Percentiles rank a stretch among this genome's conserved stretches.
Evolutionary conservation across 2,888 invertebrate species (phyloP).

Genomic region (Teleiodes luculella): DNA sequence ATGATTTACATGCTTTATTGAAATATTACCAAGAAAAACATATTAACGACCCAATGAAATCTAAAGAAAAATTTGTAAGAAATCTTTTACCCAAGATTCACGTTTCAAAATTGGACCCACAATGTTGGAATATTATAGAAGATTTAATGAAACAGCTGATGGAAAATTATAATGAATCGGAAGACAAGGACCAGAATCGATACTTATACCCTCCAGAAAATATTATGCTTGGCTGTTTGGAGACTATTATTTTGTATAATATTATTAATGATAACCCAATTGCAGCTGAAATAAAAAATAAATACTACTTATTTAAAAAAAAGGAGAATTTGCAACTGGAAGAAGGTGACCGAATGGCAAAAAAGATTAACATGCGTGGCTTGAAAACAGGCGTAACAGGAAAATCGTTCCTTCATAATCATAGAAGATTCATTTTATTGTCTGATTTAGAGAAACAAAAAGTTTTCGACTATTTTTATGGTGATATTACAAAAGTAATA

Average conservation of each 20-base stretch:
- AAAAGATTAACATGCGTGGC: too few species aligned
- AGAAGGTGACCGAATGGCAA: too few species aligned
- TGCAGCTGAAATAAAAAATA: slow-evolving; percentile 47
- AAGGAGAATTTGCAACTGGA: too few species aligned
- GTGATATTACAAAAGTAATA: neutral
- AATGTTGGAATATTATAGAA: slow-evolving; percentile 51
- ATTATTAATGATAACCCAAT: slow-evolving; percentile 40
- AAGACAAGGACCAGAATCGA: too few species aligned
- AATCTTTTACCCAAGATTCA: slow-evolving; percentile 36
- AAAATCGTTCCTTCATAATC: too few species aligned
- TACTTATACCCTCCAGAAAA: too few species aligned
- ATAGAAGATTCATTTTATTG: too few species aligned
- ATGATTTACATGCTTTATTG: slow-evolving; percentile 41
- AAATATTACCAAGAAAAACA: slow-evolving; percentile 51
- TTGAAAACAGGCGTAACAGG: too few species aligned
- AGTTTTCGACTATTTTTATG: slow-evolving; percentile 47
- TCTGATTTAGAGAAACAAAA: slow-evolving; percentile 42
- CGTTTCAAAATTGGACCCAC: slow-evolving; percentile 38
- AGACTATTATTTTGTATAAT: slow-evolving; percentile 48
- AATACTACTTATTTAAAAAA: too few species aligned
- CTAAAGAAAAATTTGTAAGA: slow-evolving; percentile 49
- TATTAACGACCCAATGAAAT: slow-evolving; percentile 56
- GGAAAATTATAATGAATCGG: slow-evolving; percentile 54
- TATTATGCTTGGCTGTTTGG: slow-evolving; percentile 43
- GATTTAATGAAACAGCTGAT: slow-evolving; percentile 54